Percentiles rank a stretch among this genome's conserved stretches.
Evolutionary conservation across 1,140 invertebrate genomes (phyloP).

Genomic region (Akabosia matsudoensis): DNA sequence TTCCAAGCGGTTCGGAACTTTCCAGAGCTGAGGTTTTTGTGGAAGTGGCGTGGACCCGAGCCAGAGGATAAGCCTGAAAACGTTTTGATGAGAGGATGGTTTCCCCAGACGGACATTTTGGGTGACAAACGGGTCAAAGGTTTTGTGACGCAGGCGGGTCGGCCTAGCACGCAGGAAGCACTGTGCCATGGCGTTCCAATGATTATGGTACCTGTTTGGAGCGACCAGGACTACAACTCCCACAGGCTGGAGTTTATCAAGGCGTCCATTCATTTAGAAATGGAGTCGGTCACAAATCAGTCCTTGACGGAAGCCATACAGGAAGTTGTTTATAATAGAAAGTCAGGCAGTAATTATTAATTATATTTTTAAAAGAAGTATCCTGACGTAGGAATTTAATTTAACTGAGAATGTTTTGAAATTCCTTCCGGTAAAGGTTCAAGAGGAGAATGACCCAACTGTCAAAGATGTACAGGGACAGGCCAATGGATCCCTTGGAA

Average conservation of each 20-base stretch:
- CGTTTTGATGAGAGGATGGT: neutral
- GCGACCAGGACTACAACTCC: conserved; percentile 12
- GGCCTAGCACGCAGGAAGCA: neutral
- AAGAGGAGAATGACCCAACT: neutral
- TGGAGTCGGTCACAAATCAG: neutral
- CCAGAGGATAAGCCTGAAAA: neutral
- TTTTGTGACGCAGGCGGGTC: neutral
- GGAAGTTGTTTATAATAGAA: neutral
- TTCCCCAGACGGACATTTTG: neutral
- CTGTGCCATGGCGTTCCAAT: neutral
- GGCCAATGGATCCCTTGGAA: conserved; percentile 50
- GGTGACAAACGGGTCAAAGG: neutral
- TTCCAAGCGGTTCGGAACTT: neutral
- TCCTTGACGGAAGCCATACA: neutral
- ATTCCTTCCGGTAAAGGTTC: neutral
- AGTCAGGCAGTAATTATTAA: neutral
- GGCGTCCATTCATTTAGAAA: neutral
- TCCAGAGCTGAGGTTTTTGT: conserved; percentile 10
- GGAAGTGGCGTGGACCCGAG: neutral
- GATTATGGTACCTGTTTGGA: neutral
- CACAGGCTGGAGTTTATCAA: neutral
- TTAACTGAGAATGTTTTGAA: neutral
- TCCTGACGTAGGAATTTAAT: neutral
- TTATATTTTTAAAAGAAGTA: neutral
- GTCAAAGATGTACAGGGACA: conserved; percentile 54